Conservation (phyloP, 2,797 vertebrate genomes). For the Mycteria americana region DNA sequence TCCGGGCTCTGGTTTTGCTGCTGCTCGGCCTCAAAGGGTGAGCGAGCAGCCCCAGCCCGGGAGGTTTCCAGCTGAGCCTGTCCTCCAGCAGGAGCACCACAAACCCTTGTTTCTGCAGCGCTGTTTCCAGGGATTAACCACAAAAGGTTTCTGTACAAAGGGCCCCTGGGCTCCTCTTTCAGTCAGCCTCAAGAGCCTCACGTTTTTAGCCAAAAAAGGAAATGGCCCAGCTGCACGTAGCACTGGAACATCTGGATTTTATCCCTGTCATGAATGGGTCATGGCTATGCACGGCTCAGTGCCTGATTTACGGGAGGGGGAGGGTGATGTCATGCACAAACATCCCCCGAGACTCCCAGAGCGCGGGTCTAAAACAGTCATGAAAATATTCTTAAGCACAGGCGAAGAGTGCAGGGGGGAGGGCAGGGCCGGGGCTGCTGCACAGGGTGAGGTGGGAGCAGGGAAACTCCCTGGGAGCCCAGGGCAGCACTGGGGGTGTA, state of each 20-base stretch:
- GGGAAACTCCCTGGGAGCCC: not conserved
- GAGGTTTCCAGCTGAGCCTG: not conserved
- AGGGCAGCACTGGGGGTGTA: not conserved
- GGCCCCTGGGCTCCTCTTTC: conserved; percentile 67
- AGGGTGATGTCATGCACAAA: conserved; percentile 62
- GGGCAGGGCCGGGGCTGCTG: not conserved
- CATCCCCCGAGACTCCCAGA: not conserved
- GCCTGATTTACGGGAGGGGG: conserved; percentile 63
- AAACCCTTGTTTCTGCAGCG: not conserved
- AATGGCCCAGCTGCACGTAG: conserved; percentile 77
- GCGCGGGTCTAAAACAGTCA: conserved; percentile 21
- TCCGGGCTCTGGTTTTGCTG: not conserved
- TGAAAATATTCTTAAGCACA: not conserved
- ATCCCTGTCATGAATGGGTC: conserved; percentile 82
- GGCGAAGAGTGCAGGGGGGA: not conserved
- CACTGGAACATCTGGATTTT: conserved; percentile 81
- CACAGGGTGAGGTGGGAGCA: accelerated
- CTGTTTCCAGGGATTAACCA: conserved; percentile 43
- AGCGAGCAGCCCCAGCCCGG: not conserved
- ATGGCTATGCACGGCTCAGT: conserved; percentile 55
- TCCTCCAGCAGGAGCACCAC: not conserved
- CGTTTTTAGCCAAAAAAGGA: conserved; percentile 85
- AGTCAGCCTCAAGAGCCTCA: conserved; percentile 62
- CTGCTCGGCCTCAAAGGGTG: not conserved
- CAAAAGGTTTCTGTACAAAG: conserved; percentile 44